Base-by-base conservation (phyloP, 35 echinoderm and acorn worm species). In the Holothuria glaberrima region DNA sequence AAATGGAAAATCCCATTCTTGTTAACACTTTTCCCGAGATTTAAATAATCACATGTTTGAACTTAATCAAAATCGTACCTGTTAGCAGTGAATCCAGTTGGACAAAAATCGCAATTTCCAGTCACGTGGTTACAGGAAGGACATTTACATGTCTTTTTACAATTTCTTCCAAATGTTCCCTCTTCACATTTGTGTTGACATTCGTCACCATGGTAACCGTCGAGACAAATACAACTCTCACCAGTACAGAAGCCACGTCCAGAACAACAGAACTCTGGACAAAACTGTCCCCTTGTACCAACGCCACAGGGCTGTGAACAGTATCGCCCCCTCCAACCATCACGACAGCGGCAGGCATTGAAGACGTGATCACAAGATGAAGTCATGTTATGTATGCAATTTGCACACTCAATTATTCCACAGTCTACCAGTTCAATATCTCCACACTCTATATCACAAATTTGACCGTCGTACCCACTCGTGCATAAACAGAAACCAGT, bases 61-160 rank as follows among this genome's bases (percentile, higher is more conserved):
- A 21, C 0, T 0, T 6, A 27, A 69, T 33, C 22, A 33, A n/a
- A 6, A 78, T 48, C 72, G 25, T 48, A 78, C 74, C 38, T 48
- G 19, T 50, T 48, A 27, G 21, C 74, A 48, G 44, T 48, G 21
- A 78, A 48, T 16, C 74, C 74, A 9, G 3, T 12, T 25, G 74
- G 74, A 48, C 74, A 78, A 4, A 21, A 22, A 21, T 22, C 27
- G 48, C 74, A 78, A 48, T 48, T 33, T 48, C 74, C 74, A 24
- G 74, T 78, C 29, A 78, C 41, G 74, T 78, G 74, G 41, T 78
- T 5, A 28, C 74, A 78, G 22, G 74, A 78, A 38, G n/a, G 36
- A 78, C 74, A 78, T 48, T 22, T 5, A 35, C 74, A 78, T 22
- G 22, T 24, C 21, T 26, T 6, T 9, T 50, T 21, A 19, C 74